Percentiles rank a stretch among this genome's conserved stretches.
These are phyloP conservation scores for Henricia sp. DNA, from an alignment of 53 echinoderm and acorn worm genomes.

Conservation along the genomic window DNA sequence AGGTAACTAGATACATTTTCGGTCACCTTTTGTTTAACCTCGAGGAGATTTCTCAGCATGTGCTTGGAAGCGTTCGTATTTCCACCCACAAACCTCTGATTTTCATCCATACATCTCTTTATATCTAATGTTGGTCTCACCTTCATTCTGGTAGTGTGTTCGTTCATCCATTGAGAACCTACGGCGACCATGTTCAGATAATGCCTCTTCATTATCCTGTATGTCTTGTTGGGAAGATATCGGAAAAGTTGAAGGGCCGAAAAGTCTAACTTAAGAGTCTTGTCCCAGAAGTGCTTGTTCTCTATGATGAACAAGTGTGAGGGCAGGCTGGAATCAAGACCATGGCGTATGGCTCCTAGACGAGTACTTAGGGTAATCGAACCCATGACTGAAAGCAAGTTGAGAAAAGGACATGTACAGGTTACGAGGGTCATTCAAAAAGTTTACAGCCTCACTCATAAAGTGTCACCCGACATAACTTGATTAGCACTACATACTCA, in stretches of 20 bases:
- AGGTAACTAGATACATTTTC: too few species aligned
- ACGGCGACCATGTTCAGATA: constrained; percentile 2
- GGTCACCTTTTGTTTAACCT: too few species aligned
- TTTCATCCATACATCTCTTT: too few species aligned
- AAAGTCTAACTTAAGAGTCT: background rate
- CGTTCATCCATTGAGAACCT: background rate
- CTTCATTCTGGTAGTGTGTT: background rate
- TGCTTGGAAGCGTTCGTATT: too few species aligned
- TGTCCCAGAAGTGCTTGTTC: background rate
- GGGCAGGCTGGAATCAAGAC: background rate
- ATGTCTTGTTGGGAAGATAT: constrained; percentile 4
- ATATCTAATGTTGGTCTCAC: background rate
- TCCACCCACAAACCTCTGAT: too few species aligned
- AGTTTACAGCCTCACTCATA: too few species aligned
- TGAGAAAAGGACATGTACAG: background rate
- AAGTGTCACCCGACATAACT: too few species aligned
- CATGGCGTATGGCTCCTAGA: constrained; percentile 4
- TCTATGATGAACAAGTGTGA: constrained; percentile 1
- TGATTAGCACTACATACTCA: too few species aligned
- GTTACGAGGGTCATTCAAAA: too few species aligned
- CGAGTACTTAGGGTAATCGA: constrained; percentile 1
- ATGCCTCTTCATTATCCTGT: background rate
- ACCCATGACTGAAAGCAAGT: constrained; percentile 1
- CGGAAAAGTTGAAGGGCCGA: constrained; percentile 4
- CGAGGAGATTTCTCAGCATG: too few species aligned